These are phyloP conservation scores for Drosophila yooni DNA, from an alignment of 2,888 invertebrate species.

Conservation along the genomic window DNA sequence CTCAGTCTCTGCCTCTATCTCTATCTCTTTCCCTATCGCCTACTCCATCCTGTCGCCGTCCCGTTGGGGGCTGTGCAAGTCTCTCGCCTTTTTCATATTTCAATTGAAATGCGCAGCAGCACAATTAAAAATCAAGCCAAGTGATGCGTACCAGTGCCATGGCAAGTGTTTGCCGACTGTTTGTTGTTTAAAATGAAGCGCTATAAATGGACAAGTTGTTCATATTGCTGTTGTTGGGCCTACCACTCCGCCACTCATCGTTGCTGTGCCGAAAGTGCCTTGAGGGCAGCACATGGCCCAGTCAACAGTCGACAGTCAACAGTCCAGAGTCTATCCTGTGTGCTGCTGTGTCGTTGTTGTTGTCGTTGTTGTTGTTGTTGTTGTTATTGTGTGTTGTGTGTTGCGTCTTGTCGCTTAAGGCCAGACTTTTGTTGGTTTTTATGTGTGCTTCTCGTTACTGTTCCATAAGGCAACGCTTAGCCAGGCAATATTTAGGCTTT, in stretches of 20 bases:
- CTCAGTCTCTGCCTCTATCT: neutral
- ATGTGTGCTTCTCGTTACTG: constrained; percentile 45
- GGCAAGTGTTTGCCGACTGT: constrained; percentile 62
- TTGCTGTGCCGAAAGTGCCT: constrained; percentile 39
- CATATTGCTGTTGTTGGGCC: constrained; percentile 11
- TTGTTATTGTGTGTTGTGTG: constrained; percentile 12
- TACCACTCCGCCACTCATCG: constrained; percentile 6
- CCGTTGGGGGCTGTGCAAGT: constrained; percentile 36
- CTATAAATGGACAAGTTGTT: constrained; percentile 67
- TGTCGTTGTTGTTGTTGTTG: neutral
- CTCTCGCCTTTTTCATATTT: constrained; percentile 57
- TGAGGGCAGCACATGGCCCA: constrained; percentile 62
- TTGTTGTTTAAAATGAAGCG: constrained; percentile 66
- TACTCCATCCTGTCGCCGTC: constrained; percentile 33
- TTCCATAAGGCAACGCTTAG: constrained; percentile 50
- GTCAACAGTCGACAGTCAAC: constrained; percentile 49
- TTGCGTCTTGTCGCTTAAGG: constrained; percentile 52
- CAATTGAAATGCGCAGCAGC: constrained; percentile 69
- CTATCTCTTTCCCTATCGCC: neutral
- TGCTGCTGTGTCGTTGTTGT: constrained; percentile 1
- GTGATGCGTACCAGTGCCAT: constrained; percentile 61
- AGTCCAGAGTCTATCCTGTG: constrained; percentile 39
- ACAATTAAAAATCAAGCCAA: constrained; percentile 69
- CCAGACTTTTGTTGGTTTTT: constrained; percentile 53
- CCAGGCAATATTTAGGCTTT: constrained; percentile 62